Percentiles rank a stretch among this genome's conserved stretches.
phyloP scores from a whole-genome alignment of 2,888 invertebrate species.

The Hermaeophaga mercurialis region DNA sequence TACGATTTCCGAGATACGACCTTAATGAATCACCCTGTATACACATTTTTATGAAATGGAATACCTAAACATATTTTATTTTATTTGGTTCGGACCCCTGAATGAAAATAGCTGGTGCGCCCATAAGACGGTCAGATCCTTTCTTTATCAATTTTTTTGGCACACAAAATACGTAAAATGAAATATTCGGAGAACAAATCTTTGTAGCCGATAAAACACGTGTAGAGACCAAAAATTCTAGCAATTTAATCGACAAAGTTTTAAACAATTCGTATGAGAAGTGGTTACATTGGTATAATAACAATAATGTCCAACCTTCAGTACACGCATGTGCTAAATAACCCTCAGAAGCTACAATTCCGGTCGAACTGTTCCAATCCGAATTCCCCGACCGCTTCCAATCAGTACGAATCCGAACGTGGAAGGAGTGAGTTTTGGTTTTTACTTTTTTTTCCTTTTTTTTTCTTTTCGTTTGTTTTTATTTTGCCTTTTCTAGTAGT shows the following conservation, averaged over 20 bases:
- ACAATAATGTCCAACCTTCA: neutral
- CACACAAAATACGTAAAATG: neutral
- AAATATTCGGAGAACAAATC: neutral
- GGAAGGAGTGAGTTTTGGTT: slow-evolving; percentile 43
- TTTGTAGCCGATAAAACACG: neutral
- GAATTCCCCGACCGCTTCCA: slow-evolving; percentile 28
- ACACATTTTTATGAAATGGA: no score
- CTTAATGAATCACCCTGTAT: no score
- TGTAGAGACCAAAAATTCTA: neutral
- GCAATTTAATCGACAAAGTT: neutral
- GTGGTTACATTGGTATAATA: no score
- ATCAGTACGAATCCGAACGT: slow-evolving; percentile 43
- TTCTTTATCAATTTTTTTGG: neutral
- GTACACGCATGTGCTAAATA: slow-evolving; percentile 15
- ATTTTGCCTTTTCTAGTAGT: slow-evolving; percentile 45
- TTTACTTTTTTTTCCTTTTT: slow-evolving; percentile 48
- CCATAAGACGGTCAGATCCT: neutral
- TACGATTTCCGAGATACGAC: no score
- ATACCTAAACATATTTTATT: no score
- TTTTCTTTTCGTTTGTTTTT: slow-evolving; percentile 49
- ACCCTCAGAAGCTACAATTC: slow-evolving; percentile 19
- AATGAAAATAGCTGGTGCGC: neutral
- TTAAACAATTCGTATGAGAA: neutral
- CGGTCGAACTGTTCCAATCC: slow-evolving; percentile 15
- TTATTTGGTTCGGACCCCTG: no score